Conservation (phyloP, 2,888 invertebrate species). For the Morpho achilles region DNA sequence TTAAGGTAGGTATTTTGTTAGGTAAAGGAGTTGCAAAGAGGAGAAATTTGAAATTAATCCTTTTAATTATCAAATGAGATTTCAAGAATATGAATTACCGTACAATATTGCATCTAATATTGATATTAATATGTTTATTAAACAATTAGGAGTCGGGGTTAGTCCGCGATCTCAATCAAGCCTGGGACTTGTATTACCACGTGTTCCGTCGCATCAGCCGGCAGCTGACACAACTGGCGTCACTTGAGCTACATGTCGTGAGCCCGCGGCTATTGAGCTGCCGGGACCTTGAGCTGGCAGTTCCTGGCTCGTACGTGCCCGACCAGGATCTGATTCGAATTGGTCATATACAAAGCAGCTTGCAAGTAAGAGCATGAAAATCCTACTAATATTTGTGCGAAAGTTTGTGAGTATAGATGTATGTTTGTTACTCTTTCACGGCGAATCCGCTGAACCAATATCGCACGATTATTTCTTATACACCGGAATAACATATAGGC, state of each 20-base stretch:
- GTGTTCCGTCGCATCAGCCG: conserved; percentile 97
- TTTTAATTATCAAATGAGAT: not conserved
- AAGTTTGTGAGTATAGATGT: too few species aligned
- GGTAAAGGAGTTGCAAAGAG: too few species aligned
- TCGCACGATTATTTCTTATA: too few species aligned
- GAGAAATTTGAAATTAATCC: not conserved
- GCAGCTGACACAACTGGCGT: conserved; percentile 94
- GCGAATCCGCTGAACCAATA: too few species aligned
- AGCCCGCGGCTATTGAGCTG: conserved; percentile 94
- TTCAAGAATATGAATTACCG: not conserved
- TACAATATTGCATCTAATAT: not conserved
- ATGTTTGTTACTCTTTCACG: too few species aligned
- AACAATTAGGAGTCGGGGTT: conserved; percentile 83
- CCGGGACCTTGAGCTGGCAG: conserved; percentile 95
- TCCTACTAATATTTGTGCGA: too few species aligned
- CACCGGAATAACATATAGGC: too few species aligned
- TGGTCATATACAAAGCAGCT: conserved; percentile 91
- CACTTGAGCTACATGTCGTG: conserved; percentile 95
- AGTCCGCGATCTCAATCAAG: conserved; percentile 96
- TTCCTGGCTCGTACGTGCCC: conserved; percentile 98
- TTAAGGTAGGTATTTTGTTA: conserved; percentile 70
- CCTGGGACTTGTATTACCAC: conserved; percentile 99
- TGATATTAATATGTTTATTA: too few species aligned
- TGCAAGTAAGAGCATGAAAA: conserved; percentile 81
- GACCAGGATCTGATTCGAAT: conserved; percentile 93